phyloP scores from a whole-genome alignment of 2,888 invertebrate genomes.

The Dinocampus coccinellae region DNA sequence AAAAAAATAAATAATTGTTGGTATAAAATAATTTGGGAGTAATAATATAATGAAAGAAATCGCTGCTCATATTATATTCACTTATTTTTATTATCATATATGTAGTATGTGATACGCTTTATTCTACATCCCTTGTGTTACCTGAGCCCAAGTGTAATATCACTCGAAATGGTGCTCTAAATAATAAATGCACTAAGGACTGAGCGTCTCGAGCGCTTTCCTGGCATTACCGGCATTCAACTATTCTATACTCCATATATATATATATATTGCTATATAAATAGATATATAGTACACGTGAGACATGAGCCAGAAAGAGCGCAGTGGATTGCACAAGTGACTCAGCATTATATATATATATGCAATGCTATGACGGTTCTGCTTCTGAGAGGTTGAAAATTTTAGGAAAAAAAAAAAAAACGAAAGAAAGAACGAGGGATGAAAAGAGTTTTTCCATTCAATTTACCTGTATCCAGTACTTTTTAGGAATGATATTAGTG shows the following conservation, averaged over 20 bases:
- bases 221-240: slow-evolving; percentile 29
- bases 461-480: slow-evolving; percentile 16
- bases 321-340: neutral
- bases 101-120: neutral
- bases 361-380: neutral
- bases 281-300: neutral
- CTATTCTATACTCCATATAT: slow-evolving; percentile 17
- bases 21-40: no score
- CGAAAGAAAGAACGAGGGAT: neutral
- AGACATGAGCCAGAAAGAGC: neutral
- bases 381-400: neutral
- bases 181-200: slow-evolving; percentile 36
- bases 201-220: slow-evolving; percentile 22
- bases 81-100: neutral
- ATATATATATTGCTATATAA: neutral
- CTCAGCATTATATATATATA: neutral
- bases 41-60: no score
- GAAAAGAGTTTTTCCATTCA: slow-evolving; percentile 25
- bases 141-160: slow-evolving; percentile 25
- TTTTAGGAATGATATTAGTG: neutral
- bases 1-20: no score
- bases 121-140: neutral
- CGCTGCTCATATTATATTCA: neutral
- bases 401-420: neutral
- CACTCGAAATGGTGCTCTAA: slow-evolving; percentile 21